phyloP scores from a whole-genome alignment of 2,797 vertebrate genomes.

The Onychomys leucogaster region DNA sequence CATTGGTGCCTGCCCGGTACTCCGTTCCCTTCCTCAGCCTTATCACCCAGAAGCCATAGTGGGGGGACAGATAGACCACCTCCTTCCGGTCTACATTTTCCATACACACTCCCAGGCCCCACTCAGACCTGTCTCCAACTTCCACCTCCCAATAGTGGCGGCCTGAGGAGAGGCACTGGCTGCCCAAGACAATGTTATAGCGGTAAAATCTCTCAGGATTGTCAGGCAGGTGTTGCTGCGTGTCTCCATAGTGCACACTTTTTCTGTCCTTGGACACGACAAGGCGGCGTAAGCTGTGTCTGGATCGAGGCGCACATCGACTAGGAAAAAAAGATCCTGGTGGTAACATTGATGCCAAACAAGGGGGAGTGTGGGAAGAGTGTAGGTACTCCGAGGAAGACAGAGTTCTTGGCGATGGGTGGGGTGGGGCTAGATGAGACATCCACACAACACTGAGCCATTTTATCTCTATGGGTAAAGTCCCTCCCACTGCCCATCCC shows the following conservation, averaged over 20 bases:
- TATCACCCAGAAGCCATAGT: constrained; percentile 92
- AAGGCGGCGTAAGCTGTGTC: constrained; percentile 66
- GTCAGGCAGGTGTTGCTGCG: constrained; percentile 63
- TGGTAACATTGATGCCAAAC: neutral
- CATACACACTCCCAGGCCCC: constrained; percentile 88
- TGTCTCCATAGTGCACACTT: constrained; percentile 50
- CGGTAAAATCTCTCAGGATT: constrained; percentile 60
- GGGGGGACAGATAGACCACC: constrained; percentile 89
- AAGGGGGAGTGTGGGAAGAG: neutral
- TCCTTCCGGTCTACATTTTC: constrained; percentile 87
- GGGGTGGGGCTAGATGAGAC: neutral
- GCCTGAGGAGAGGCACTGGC: constrained; percentile 61
- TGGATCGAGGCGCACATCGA: constrained; percentile 68
- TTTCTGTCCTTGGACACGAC: constrained; percentile 69
- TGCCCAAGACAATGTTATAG: constrained; percentile 72
- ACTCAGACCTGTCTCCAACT: constrained; percentile 70
- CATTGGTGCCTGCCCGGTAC: constrained; percentile 90
- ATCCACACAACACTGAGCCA: neutral
- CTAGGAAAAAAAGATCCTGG: neutral
- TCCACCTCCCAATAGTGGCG: constrained; percentile 79
- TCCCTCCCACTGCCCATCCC: neutral
- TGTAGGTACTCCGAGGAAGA: neutral
- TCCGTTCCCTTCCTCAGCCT: constrained; percentile 88
- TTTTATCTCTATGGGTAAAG: too few relatives aligned
- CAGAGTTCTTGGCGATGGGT: neutral